Base-by-base conservation (phyloP, 2,113 vertebrate species). In the Heterotis niloticus region DNA sequence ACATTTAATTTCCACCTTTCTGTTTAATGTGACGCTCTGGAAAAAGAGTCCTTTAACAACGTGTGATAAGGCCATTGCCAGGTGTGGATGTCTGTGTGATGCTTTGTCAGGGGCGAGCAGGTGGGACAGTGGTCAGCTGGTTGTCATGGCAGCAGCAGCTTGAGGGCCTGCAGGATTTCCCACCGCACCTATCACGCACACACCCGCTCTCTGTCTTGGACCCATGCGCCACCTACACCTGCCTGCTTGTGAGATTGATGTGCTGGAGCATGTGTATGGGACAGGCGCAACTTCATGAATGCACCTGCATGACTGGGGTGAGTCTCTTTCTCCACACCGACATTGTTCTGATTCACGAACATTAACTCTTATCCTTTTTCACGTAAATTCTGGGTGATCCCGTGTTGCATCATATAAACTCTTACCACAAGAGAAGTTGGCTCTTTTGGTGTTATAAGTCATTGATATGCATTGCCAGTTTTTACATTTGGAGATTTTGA, bases 1-100 rank as follows among this genome's bases (percentile, higher is more conserved):
- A 70, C 57, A 24, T 62, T 78, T 78, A 17, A 78, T 78, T 70
- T 78, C 66, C 77, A 70, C 77, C 67, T 70, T 44, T 70, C 28
- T 78, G 26, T 44, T 57, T 17, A 44, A 28, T 68, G 64, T 12
- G 13, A 56, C 56, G 13, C 9, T 52, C 44, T 67, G 44, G 2
- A 7, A 72, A 23, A 70, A 24, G 24, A 24, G 12, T 54, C 51
- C 24, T 62, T 60, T 13, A 51, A 18, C 54, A 24, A 75, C 4
- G 10, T 60, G 26, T 78, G 77, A 70, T 70, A 51, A 57, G 54
- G 20, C n/a, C 28, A 10, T 71, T n/a, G 16, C 10, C 56, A 62
- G 16, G 57, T 29, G 26, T 7, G 13, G 17, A 5, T 18, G 24
- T 26, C 24, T 26, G 66, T 67, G n/a, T 26, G 65, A 26, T 28